Evolutionary conservation across 1,140 invertebrate species (phyloP), one percentile per base, ranked within the genome.

Genomic region (Caenorhabditis elegans): DNA sequence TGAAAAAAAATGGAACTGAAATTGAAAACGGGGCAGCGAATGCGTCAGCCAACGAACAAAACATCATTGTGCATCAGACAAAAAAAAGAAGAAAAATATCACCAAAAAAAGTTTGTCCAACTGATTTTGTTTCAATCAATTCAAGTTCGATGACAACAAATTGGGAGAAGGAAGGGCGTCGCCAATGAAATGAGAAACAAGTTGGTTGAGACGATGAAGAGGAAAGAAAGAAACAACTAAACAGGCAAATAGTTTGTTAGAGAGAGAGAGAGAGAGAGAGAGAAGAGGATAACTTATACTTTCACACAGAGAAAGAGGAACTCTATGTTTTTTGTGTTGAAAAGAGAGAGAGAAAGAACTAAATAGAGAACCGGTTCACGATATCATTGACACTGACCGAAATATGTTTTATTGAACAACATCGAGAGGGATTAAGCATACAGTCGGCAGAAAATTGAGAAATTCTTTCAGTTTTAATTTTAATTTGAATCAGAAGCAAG

Each of bases 211-310:
- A 70, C 13, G 26, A 70, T 31, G 60, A 60, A 60, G 24, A 24
- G n/a, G 2, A n/a, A 60, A 60, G 49, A 60, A 60, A 60, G 60
- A 31, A 70, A 70, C 60, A 70, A 70, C 60, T 70, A 70, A 70
- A 70, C 60, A 70, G 34, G 34, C 60, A 70, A 70, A 70, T 34
- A 70, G 60, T 70, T n/a, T 43, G 46, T 17, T 17, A 19, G 39
- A n/a, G 5, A 6, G n/a, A 26, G n/a, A 53, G 49, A 17, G 46
- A 47, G n/a, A 31, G 46, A 77, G 75, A 49, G 75, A 77, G 3
- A 11, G 17, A 15, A 28, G 36, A 22, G 47, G 47, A 78, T 39
- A 51, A 78, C 46, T 78, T 51, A 53, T 78, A 78, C 24, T 51
- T 70, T 70, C 53, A 31, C 76, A 43, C 60, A 36, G 22, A 48